Percentiles rank a stretch among this genome's conserved stretches.
Evolutionary conservation across 2,797 vertebrate genomes (phyloP).

Genomic region (Lacerta viridis): DNA sequence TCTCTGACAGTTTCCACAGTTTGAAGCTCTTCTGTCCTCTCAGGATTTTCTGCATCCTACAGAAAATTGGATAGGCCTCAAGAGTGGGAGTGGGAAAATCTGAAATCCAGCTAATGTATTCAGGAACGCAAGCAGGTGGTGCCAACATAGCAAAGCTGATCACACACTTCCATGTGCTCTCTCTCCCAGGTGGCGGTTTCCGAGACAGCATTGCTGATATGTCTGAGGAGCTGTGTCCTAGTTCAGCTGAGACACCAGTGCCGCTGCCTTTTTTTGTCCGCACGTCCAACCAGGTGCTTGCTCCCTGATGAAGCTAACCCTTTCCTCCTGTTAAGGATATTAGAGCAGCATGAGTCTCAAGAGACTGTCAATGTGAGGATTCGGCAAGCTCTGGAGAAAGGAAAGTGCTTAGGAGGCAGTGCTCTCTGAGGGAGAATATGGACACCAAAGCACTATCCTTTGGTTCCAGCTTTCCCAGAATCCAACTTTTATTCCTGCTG

Average conservation of each 20-base stretch:
- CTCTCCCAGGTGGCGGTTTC: constrained; percentile 90
- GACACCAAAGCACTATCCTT: neutral
- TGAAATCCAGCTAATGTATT: neutral
- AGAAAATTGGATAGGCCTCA: neutral
- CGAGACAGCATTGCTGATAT: constrained; percentile 97
- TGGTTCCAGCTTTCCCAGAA: neutral
- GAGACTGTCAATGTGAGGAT: neutral
- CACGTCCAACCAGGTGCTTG: constrained; percentile 93
- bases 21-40: neutral
- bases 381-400: neutral
- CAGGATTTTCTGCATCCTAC: neutral
- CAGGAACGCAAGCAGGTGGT: neutral
- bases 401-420: too few relatives aligned
- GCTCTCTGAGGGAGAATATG: neutral
- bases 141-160: constrained; percentile 30
- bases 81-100: neutral
- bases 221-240: constrained; percentile 98
- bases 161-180: neutral
- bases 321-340: neutral
- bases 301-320: neutral
- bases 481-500: neutral
- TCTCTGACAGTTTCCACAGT: neutral
- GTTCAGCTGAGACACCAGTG: constrained; percentile 92
- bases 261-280: constrained; percentile 95
- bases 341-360: neutral